Evolutionary conservation across 1,140 invertebrate species (phyloP).

Genomic region (Drosophila azteca): DNA sequence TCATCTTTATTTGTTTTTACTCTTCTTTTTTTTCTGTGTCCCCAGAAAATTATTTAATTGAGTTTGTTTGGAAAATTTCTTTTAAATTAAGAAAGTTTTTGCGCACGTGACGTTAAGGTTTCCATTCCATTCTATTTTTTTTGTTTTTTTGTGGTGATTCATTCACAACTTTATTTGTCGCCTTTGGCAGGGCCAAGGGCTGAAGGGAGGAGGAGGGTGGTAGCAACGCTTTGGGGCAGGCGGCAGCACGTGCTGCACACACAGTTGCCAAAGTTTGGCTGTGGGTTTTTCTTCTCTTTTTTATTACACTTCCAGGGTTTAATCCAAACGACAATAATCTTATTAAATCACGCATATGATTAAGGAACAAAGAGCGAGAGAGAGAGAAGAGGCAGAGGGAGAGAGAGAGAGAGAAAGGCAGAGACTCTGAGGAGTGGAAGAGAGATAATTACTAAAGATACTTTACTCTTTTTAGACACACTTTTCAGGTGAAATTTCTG

Average conservation of each 20-base stretch:
- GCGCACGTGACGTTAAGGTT: constrained; percentile 66
- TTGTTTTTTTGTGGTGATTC: constrained; percentile 23
- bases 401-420: neutral
- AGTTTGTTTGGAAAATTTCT: constrained; percentile 81
- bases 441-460: too few species aligned
- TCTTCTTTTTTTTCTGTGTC: constrained; percentile 35
- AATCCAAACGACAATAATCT: constrained; percentile 66
- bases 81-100: constrained; percentile 79
- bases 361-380: constrained; percentile 1
- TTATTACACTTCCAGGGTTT: constrained; percentile 15
- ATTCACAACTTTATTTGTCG: constrained; percentile 52
- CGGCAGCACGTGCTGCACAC: constrained; percentile 64
- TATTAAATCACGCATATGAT: constrained; percentile 55
- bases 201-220: neutral
- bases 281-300: constrained; percentile 13
- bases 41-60: constrained; percentile 78
- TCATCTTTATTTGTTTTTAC: constrained; percentile 47
- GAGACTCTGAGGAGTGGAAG: too few species aligned
- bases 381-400: neutral
- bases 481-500: too few species aligned
- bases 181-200: constrained; percentile 7
- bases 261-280: constrained; percentile 47
- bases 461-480: too few species aligned
- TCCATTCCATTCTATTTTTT: constrained; percentile 14
- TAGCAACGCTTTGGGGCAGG: neutral